phyloP scores from a whole-genome alignment of 2,888 invertebrate genomes.

The Hoplodrina blanda region DNA sequence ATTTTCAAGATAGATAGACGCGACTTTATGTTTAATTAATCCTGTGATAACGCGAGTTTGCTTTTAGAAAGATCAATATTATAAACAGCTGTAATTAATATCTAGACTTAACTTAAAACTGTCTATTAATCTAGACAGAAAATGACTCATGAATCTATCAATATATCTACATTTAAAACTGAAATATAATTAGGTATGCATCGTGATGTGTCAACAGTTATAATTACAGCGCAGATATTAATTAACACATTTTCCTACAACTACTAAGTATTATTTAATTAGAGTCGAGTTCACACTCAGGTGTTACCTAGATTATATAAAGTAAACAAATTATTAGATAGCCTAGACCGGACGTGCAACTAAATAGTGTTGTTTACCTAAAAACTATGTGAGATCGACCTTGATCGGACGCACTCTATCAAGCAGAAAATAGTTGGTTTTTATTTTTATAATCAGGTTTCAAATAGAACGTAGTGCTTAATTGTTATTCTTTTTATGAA shows the following conservation, averaged over 20 bases:
- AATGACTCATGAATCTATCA: not conserved
- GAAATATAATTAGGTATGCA: constrained; percentile 5
- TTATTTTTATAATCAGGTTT: constrained; percentile 2
- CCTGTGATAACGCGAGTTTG: constrained; percentile 27
- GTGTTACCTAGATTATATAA: constrained; percentile 19
- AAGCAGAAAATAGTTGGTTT: constrained; percentile 39
- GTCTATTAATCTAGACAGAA: not conserved
- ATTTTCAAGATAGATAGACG: constrained; percentile 71
- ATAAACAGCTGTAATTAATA: not conserved
- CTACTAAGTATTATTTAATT: constrained; percentile 11
- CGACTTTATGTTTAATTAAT: constrained; percentile 46
- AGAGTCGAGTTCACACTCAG: constrained; percentile 9
- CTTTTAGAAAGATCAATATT: constrained; percentile 27
- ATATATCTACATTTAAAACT: not conserved
- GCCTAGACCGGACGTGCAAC: constrained; percentile 27
- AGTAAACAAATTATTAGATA: constrained; percentile 34
- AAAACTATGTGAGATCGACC: constrained; percentile 24
- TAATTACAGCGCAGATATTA: constrained; percentile 21
- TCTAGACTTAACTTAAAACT: not conserved
- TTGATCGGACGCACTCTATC: constrained; percentile 26
- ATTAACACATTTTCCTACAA: constrained; percentile 38
- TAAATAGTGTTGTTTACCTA: constrained; percentile 34
- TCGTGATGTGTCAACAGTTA: constrained; percentile 16
- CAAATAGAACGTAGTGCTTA: not conserved
- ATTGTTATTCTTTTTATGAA: not conserved